Conservation (phyloP, 2,113 vertebrate genomes). For the Albula goreensis region DNA sequence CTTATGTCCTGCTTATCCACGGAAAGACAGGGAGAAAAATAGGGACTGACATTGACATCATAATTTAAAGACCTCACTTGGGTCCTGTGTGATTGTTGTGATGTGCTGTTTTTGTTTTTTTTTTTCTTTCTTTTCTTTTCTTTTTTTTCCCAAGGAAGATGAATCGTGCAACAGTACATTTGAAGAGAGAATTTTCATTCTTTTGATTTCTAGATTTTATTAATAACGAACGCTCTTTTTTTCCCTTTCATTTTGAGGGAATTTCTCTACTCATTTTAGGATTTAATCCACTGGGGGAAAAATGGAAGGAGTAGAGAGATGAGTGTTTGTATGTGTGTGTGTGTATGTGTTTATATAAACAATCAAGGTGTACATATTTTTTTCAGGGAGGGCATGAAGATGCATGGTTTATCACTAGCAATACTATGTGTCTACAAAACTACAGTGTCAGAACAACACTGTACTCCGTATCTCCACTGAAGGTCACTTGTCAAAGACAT, state of each 20-base stretch:
- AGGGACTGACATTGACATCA: no score
- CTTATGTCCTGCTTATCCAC: no score
- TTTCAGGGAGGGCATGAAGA: neutral
- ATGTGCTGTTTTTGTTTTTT: no score
- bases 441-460: neutral
- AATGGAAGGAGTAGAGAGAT: neutral
- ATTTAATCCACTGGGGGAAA: neutral
- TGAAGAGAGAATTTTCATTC: neutral
- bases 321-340: neutral
- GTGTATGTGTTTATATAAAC: neutral
- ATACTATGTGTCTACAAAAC: neutral
- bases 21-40: no score
- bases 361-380: neutral
- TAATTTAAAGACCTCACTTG: no score
- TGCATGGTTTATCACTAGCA: neutral
- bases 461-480: neutral
- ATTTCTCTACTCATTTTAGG: neutral
- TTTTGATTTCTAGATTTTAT: neutral
- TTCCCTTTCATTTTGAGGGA: neutral
- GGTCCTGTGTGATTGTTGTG: no score
- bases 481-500: neutral
- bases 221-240: neutral
- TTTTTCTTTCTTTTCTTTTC: no score
- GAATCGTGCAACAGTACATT: no score
- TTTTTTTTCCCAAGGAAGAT: no score